Evolutionary conservation across 2,888 invertebrate genomes (phyloP), one percentile per base, ranked within the genome.

Genomic region (Stenchaetothrips biformis): DNA sequence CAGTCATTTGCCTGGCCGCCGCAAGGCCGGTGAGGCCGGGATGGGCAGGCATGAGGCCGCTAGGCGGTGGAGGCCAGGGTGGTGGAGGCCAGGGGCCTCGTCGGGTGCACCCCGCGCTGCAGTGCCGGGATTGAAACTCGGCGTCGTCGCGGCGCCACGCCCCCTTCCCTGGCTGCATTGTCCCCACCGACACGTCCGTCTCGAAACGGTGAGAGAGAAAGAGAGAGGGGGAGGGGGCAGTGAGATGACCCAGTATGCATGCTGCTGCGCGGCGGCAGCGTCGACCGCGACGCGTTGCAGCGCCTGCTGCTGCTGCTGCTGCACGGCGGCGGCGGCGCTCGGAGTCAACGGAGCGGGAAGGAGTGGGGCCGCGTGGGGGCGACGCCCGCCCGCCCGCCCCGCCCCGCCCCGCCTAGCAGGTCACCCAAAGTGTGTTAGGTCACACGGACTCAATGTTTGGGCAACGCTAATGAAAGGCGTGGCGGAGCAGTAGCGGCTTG

Each of bases 391-490:
- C 67, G 25, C 53, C 13, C 53, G 53, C 53, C 53, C 53, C 53
- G 53, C 53, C 9, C 67, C 67, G 21, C 25, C 8, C 67, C 67
- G 67, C 67, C 11, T 11, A 74, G 67, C 67, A 74, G 67, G 67
- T 74, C 67, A 74, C 67, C 67, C 25, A 74, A 74, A 74, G 67
- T 74, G 67, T 74, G 67, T 74, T 74, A 25, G 67, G 67, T 74
- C 67, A 74, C 67, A 74, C 67, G 67, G 67, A 74, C 67, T 74
- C n/a, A 74, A 74, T 74, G 67, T 74, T 74, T 74, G 67, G 67
- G 21, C 67, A 74, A 74, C 67, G 67, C 59, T 59, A 59, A 59
- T 59, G 67, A 21, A 67, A 74, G n/a, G 67, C n/a, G 67, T 7
- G 67, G 67, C n/a, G 21, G 21, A 7, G 62, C 9, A n/a, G n/a